phyloP scores from a whole-genome alignment of 2,113 vertebrate genomes.

The Phasianus colchicus region DNA sequence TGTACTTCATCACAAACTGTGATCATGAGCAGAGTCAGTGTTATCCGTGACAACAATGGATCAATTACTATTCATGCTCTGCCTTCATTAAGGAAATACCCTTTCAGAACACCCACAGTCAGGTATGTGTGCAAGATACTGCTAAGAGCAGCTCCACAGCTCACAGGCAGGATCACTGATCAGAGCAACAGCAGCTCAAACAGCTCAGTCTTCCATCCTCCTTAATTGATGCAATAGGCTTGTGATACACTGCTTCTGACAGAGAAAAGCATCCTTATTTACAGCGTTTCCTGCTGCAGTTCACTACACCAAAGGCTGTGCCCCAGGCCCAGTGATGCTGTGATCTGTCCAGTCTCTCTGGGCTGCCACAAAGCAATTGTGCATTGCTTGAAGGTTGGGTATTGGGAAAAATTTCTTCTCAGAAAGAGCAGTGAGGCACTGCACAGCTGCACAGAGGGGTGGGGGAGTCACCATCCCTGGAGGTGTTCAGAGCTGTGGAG shows the following conservation, averaged over 20 bases:
- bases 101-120: background rate
- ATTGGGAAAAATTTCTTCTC: too few relatives aligned
- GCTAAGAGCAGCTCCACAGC: background rate
- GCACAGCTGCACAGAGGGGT: too few relatives aligned
- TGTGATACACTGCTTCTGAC: fast-evolving
- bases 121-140: background rate
- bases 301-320: background rate
- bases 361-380: background rate
- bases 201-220: background rate
- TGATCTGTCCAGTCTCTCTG: background rate
- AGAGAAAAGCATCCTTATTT: background rate
- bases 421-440: too few relatives aligned
- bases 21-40: background rate
- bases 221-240: background rate
- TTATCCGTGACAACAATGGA: background rate
- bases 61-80: background rate
- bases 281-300: background rate
- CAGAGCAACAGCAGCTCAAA: fast-evolving
- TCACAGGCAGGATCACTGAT: background rate
- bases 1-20: fast-evolving
- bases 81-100: background rate
- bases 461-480: too few relatives aligned
- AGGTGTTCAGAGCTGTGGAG: too few relatives aligned
- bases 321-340: background rate
- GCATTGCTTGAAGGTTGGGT: too few relatives aligned